A percentile compares a stretch with the other conserved stretches of the same genome.
These are phyloP conservation scores for Antigone vipio DNA, from an alignment of 2,113 vertebrate species.

Conservation along the genomic window DNA sequence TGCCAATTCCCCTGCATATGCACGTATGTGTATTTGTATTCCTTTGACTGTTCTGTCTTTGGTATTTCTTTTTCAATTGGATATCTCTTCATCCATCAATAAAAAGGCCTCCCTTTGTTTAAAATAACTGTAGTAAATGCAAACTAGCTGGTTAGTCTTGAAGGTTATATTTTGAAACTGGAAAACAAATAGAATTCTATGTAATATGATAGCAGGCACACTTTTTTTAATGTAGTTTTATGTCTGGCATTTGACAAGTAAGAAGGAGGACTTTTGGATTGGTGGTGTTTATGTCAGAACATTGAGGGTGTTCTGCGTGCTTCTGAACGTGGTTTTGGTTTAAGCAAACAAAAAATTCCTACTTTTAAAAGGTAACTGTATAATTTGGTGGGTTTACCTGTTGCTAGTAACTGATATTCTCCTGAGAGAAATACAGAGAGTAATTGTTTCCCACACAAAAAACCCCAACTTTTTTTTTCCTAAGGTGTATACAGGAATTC, in stretches of 20 bases:
- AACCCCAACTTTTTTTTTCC: background rate
- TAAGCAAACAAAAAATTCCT: background rate
- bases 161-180: background rate
- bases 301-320: background rate
- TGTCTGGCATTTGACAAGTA: background rate
- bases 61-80: background rate
- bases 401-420: background rate
- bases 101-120: background rate
- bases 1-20: background rate
- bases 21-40: background rate
- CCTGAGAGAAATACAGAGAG: background rate
- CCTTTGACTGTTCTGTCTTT: background rate
- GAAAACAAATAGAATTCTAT: background rate
- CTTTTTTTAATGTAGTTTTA: background rate
- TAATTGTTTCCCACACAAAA: background rate
- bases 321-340: background rate
- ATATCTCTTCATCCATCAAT: background rate
- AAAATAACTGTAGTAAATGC: background rate
- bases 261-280: background rate
- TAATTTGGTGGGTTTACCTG: background rate
- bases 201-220: background rate
- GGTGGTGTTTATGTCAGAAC: background rate
- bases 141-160: background rate
- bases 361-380: background rate
- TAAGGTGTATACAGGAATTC: background rate